Conservation (phyloP, 2,113 vertebrate genomes). For the Cottus gobio region DNA sequence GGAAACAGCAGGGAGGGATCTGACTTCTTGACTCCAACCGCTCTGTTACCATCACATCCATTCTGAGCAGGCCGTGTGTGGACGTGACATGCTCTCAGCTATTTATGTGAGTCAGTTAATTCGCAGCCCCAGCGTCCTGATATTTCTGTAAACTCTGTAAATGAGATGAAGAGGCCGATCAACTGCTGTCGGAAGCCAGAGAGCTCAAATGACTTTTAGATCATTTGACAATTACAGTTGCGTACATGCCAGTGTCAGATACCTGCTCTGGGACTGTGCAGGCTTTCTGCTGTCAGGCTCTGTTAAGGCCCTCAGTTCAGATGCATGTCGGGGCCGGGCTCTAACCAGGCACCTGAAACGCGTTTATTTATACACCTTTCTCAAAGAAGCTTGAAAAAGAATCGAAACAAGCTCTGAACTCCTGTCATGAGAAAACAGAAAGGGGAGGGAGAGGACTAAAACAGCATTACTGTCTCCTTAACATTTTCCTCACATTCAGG, state of each 20-base stretch:
- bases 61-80: neutral
- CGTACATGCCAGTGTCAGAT: slow-evolving; percentile 6
- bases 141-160: slow-evolving; percentile 6
- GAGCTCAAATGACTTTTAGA: slow-evolving; percentile 17
- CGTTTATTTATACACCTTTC: neutral
- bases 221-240: slow-evolving; percentile 17
- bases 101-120: slow-evolving; percentile 37
- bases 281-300: neutral
- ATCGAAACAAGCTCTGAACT: neutral
- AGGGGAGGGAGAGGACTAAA: neutral
- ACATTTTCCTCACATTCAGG: neutral
- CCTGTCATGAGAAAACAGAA: neutral
- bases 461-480: neutral
- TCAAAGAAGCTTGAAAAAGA: neutral
- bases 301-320: neutral
- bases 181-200: neutral
- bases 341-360: neutral
- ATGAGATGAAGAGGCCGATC: slow-evolving; percentile 25
- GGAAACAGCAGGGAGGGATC: slow-evolving; percentile 2
- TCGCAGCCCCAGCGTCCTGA: slow-evolving; percentile 17
- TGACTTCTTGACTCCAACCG: neutral
- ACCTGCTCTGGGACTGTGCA: neutral
- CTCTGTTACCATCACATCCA: slow-evolving; percentile 9
- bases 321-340: neutral
- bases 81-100: slow-evolving; percentile 26